Conservation (phyloP, 2,113 vertebrate genomes). For the Dipodomys stephensi region DNA sequence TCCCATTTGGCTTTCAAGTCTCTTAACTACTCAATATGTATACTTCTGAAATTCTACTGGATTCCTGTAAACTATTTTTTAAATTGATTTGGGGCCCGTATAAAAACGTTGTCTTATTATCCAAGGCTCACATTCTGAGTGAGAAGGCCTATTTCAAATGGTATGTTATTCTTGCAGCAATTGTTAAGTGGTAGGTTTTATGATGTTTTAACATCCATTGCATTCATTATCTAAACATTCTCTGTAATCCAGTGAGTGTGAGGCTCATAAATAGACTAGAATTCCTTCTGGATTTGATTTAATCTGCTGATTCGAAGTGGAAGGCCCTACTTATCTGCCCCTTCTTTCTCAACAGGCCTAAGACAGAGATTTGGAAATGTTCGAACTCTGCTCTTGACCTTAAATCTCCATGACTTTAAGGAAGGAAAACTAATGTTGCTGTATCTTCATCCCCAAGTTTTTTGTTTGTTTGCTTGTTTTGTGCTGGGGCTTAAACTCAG, state of each 20-base stretch:
- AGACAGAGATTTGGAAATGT: neutral
- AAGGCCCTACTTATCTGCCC: neutral
- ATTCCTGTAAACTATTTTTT: slow-evolving; percentile 84
- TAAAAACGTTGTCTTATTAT: slow-evolving; percentile 82
- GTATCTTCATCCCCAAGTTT: neutral
- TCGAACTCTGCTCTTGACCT: neutral
- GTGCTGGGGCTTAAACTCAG: too few species aligned
- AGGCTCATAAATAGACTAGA: slow-evolving; percentile 73
- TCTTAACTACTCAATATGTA: slow-evolving; percentile 74
- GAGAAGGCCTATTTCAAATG: slow-evolving; percentile 77
- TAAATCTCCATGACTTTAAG: slow-evolving; percentile 24
- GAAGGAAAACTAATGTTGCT: slow-evolving; percentile 1
- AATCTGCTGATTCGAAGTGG: slow-evolving; percentile 25
- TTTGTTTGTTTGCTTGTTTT: too few species aligned
- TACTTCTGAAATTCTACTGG: slow-evolving; percentile 70
- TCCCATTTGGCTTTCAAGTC: slow-evolving; percentile 77
- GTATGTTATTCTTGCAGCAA: slow-evolving; percentile 79
- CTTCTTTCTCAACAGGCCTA: neutral
- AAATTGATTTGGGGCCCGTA: slow-evolving; percentile 79
- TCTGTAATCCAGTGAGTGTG: slow-evolving; percentile 63
- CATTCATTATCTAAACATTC: slow-evolving; percentile 72
- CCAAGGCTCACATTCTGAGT: slow-evolving; percentile 73
- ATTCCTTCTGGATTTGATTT: slow-evolving; percentile 74
- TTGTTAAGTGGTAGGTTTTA: slow-evolving; percentile 83
- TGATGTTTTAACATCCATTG: slow-evolving; percentile 74